Conservation (phyloP, 2,113 vertebrate genomes). For the Apaloderma vittatum region DNA sequence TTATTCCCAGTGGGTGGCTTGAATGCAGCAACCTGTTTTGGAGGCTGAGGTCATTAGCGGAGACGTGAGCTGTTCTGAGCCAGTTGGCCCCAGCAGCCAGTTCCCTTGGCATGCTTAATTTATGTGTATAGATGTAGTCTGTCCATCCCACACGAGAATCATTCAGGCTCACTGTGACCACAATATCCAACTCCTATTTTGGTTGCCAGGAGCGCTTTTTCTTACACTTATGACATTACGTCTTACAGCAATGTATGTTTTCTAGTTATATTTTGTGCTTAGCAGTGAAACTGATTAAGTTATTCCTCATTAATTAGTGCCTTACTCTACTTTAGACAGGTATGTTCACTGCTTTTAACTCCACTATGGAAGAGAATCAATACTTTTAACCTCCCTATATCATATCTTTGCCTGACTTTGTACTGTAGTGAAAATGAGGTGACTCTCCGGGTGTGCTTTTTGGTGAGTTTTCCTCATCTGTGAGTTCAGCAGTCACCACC, state of each 20-base stretch:
- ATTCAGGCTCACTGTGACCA: neutral
- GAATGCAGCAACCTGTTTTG: neutral
- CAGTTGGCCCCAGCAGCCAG: neutral
- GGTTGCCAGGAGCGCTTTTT: neutral
- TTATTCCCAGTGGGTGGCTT: neutral
- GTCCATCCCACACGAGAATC: neutral
- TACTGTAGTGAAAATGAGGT: neutral
- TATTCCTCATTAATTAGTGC: neutral
- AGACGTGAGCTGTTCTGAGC: neutral
- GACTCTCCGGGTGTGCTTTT: neutral
- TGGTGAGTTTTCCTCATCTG: neutral
- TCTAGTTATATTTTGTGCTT: neutral
- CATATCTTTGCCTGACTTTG: neutral
- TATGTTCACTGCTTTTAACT: neutral
- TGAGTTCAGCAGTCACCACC: neutral
- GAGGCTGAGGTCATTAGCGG: neutral
- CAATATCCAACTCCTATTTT: neutral
- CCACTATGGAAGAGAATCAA: neutral
- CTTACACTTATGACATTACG: neutral
- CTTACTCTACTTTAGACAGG: neutral
- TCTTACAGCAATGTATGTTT: neutral
- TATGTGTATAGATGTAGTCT: neutral
- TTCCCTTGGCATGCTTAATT: neutral
- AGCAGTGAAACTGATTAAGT: neutral
- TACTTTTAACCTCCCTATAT: neutral